Conservation (phyloP, 2,113 vertebrate genomes). For the Callipepla californica region DNA sequence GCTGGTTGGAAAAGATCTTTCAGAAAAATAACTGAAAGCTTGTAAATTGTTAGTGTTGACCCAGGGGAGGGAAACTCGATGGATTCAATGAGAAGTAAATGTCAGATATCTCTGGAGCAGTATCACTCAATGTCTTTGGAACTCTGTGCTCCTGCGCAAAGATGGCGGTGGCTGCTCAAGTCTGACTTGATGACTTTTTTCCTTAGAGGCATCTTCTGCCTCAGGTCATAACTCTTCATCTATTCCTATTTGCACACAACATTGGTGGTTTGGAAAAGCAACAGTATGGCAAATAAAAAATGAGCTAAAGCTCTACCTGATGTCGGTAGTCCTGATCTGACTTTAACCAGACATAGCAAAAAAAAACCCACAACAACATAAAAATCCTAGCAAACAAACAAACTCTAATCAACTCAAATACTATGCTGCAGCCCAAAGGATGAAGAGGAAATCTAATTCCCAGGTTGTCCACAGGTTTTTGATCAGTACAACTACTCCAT, state of each 20-base stretch:
- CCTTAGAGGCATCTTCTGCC: neutral
- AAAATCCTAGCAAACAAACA: neutral
- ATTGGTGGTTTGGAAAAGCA: neutral
- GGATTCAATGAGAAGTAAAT: accelerated
- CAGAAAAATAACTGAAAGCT: neutral
- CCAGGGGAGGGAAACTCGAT: neutral
- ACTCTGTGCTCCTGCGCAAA: neutral
- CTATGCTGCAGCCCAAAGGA: too few relatives aligned
- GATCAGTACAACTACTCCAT: neutral
- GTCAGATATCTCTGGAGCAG: neutral
- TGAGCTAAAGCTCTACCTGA: neutral
- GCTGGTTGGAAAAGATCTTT: neutral
- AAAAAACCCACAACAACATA: accelerated
- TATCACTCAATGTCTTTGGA: neutral
- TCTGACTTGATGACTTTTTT: too few relatives aligned
- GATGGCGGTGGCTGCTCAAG: neutral
- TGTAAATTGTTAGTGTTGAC: neutral
- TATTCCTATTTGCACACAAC: neutral
- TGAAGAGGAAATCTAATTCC: neutral
- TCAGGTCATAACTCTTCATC: neutral
- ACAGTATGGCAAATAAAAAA: neutral
- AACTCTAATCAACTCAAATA: neutral
- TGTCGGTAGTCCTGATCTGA: neutral
- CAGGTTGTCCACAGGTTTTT: neutral
- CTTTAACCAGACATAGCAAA: neutral